Base-by-base conservation (phyloP, 2,888 invertebrate genomes). In the Lucinisca nassula region DNA sequence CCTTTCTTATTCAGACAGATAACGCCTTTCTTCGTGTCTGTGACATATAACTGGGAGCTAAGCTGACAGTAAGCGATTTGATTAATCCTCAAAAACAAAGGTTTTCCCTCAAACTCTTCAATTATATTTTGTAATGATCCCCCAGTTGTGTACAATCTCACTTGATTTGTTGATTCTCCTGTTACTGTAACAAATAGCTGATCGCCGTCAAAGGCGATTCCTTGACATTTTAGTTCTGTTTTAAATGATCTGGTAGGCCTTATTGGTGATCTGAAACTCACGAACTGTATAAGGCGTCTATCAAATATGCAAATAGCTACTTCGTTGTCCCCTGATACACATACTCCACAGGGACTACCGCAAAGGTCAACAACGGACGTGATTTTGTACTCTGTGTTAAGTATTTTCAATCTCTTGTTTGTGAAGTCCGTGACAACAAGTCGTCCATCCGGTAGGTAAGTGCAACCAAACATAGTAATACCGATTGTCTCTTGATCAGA, bases 181-280 rank as follows among this genome's bases (percentile, higher is more conserved):
- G 17, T 35, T 12, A 35, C 67, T 8, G 67, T 67, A 12, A 67
- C 35, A 21, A 35, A 67, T 35, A 67, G 35, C 21, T 67, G 67
- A 17, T 4, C 35, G 1, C 67, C 67, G 35, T 67, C 32, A 67
- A 67, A 67, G 2, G 67, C 35, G 6, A 67, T 67, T 21, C 67
- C 67, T 35, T 67, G 67, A 35, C 67, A 67, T 35, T 67, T 67
- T 24, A 67, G 35, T 21, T 67, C 67, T 32, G 67, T 67, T 67
- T 67, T 67, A 21, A 67, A 67, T 12, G 67, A 35, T 17, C 67
- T 10, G 32, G 35, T 67, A 35, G 67, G 67, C 35, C 21, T 67
- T 3, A 21, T 3, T 2, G 67, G 3, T 6, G 67, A 35, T 17
- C 4, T 35, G 1, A 67, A 35, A 35, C 35, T 67, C 1, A 67